Base-by-base conservation (phyloP, 2,888 invertebrate species). In the Poecilobothrus nobilitatus region DNA sequence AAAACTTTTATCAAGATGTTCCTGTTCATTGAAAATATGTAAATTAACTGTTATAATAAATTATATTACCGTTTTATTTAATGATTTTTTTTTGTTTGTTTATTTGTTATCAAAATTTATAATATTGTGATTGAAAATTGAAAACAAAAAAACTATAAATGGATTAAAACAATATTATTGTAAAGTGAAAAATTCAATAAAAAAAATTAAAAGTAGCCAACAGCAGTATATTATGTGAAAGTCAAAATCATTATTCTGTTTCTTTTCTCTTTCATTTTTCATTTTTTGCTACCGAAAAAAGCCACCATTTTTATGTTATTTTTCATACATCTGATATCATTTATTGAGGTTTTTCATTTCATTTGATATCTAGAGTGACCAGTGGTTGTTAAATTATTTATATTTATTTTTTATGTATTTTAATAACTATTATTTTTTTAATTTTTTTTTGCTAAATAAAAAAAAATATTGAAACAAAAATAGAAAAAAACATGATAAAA, bases 331-430 rank as follows among this genome's bases (percentile, higher is more conserved):
- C 53, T 27, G 27, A 27, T 27, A 27, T 27, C 53, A 53, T 53
- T 53, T 53, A 53, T 53, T 53, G 15, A n/a, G 53, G 53, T 53
- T 53, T 53, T 53, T 53, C 53, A 53, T 53, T 53, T 53, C 53
- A 53, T 53, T 53, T 53, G 15, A 12, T 53, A 53, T 53, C 53
- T 53, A 53, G 53, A 53, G 53, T 53, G 53, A 53, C 53, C 53
- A 53, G n/a, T 53, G 53, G 15, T 41, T 41, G 9, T 15, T 41
- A 15, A 41, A 6, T 41, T 41, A 41, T 41, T 41, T 41, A 41
- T 41, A 41, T 12, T 41, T 53, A 53, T 53, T 18, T 53, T 53
- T 53, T 53, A 4, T 53, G 7, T 18, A 44, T 44, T 10, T 3
- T 8, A 10, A 37, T 37, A 10, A 37, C 8, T 37, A 37, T 7